phyloP scores from a whole-genome alignment of 2,113 vertebrate genomes.

The Lota lota region DNA sequence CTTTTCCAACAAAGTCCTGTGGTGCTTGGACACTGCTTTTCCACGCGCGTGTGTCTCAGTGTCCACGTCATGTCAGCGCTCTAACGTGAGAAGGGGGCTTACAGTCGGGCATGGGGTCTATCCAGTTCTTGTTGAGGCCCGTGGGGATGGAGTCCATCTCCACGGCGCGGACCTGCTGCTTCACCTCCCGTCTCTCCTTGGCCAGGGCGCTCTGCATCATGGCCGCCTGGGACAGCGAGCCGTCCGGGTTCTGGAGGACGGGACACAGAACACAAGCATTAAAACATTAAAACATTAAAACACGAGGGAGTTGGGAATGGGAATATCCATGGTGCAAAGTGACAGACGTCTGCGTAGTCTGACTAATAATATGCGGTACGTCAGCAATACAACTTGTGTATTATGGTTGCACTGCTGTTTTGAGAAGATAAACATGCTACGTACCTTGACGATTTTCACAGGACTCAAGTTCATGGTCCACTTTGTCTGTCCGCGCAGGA shows the following conservation, averaged over 20 bases:
- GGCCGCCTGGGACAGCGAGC: conserved; percentile 92
- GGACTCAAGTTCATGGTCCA: conserved; percentile 94
- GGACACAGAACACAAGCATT: not conserved
- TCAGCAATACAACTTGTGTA: no score
- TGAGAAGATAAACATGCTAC: no score
- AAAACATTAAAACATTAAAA: no score
- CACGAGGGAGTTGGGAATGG: no score
- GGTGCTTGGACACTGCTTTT: no score
- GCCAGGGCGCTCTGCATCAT: conserved; percentile 95
- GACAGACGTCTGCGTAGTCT: no score
- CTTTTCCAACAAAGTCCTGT: no score
- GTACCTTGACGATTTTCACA: conserved; percentile 92
- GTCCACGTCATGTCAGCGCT: no score
- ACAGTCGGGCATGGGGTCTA: conserved; percentile 92
- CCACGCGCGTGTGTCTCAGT: no score
- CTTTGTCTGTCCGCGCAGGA: conserved; percentile 87
- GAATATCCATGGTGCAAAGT: no score
- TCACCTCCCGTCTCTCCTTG: conserved; percentile 87
- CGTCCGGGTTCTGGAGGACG: conserved; percentile 84
- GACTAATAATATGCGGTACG: no score
- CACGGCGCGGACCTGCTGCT: conserved; percentile 86
- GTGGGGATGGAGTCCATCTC: conserved; percentile 95
- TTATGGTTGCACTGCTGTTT: no score
- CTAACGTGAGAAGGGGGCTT: conserved; percentile 24
- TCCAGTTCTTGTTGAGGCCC: conserved; percentile 93